phyloP scores from a whole-genome alignment of 2,888 invertebrate species.

The Nebria salina region DNA sequence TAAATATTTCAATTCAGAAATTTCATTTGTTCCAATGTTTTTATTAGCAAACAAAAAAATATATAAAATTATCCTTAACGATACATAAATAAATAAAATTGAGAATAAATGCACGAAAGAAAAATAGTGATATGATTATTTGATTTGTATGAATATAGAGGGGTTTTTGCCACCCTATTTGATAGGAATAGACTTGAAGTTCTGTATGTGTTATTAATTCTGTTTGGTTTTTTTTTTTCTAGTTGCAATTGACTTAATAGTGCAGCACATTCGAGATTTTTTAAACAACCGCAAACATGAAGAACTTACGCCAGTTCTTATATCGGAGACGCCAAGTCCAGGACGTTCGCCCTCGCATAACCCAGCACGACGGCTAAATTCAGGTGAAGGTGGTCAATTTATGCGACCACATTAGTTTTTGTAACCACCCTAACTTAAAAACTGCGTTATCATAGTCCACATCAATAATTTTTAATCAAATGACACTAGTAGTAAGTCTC shows the following conservation, averaged over 20 bases:
- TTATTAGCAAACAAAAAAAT: too few species aligned
- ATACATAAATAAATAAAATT: too few species aligned
- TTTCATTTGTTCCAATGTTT: neutral
- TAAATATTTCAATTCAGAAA: neutral
- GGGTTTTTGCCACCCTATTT: too few species aligned
- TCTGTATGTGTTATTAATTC: neutral
- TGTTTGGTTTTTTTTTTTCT: conserved; percentile 1
- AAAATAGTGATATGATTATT: too few species aligned
- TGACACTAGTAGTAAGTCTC: too few species aligned
- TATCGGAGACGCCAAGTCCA: conserved; percentile 39
- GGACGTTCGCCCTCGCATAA: conserved; percentile 51
- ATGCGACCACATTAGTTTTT: conserved; percentile 55
- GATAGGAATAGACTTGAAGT: too few species aligned
- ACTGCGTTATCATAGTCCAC: neutral
- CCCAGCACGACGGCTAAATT: conserved; percentile 53
- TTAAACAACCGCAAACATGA: conserved; percentile 69
- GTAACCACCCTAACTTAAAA: neutral
- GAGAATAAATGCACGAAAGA: too few species aligned
- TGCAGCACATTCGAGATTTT: conserved; percentile 95
- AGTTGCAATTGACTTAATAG: conserved; percentile 98
- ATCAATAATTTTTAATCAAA: neutral
- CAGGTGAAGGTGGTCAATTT: conserved; percentile 53
- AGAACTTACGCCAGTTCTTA: conserved; percentile 44
- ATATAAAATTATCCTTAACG: too few species aligned
- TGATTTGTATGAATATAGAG: too few species aligned